These are phyloP conservation scores for Melikaiella ostensackeni DNA, from an alignment of 2,888 invertebrate species.

Conservation along the genomic window DNA sequence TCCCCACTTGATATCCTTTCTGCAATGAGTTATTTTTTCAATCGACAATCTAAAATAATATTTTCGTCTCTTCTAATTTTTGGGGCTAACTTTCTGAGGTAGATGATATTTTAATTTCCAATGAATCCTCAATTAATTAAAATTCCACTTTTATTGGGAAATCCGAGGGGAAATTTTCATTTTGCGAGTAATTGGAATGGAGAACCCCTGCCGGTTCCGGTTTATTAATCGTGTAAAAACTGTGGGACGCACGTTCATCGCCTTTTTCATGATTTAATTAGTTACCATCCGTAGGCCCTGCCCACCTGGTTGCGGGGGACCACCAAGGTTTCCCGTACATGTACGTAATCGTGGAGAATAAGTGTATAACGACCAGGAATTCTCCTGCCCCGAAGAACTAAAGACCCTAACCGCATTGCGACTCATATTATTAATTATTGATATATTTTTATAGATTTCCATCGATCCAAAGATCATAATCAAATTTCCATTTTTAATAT, in stretches of 20 bases:
- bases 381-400: not conserved
- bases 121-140: not conserved
- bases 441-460: not conserved
- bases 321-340: conserved; percentile 57
- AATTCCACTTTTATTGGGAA: no score
- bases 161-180: not conserved
- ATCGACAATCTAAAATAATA: no score
- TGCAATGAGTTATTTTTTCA: no score
- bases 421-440: not conserved
- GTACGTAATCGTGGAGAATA: conserved; percentile 36
- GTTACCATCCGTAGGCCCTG: conserved; percentile 53
- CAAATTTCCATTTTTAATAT: not conserved
- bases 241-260: conserved; percentile 58
- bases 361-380: conserved; percentile 7
- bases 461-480: not conserved
- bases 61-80: no score
- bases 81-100: no score
- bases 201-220: conserved; percentile 54
- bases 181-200: not conserved
- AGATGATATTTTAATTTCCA: not conserved
- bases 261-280: conserved; percentile 65
- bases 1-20: no score
- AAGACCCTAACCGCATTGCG: not conserved
- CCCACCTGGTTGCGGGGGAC: conserved; percentile 60
- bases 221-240: conserved; percentile 63